Conservation (phyloP, 2,113 vertebrate species). For the Microcebus lehilahytsara region DNA sequence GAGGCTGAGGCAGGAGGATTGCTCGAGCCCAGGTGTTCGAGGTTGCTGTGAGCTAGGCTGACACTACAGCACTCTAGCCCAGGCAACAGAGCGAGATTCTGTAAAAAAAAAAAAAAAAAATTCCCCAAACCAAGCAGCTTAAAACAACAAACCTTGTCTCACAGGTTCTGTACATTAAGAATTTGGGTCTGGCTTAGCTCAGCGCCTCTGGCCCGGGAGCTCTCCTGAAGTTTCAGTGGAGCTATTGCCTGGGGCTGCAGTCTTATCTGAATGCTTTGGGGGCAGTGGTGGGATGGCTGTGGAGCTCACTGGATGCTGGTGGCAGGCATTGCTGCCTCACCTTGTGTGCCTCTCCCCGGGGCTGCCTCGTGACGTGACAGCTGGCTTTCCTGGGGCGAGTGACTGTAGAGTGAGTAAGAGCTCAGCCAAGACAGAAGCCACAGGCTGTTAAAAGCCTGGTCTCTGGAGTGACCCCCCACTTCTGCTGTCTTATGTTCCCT, state of each 20-base stretch:
- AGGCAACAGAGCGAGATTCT: too few relatives aligned
- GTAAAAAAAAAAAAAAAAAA: too few relatives aligned
- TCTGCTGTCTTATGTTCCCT: background rate
- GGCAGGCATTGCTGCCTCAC: background rate
- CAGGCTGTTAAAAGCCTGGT: background rate
- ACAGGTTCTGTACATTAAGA: background rate
- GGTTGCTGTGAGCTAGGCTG: too few relatives aligned
- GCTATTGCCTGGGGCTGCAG: background rate
- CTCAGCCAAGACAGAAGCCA: background rate
- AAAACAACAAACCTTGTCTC: background rate
- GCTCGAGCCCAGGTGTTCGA: too few relatives aligned
- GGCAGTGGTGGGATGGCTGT: background rate
- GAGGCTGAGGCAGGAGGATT: too few relatives aligned
- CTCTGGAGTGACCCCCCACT: background rate
- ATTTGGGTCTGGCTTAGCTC: background rate
- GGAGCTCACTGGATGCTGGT: background rate
- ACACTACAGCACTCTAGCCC: too few relatives aligned
- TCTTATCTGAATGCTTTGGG: background rate
- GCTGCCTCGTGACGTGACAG: background rate
- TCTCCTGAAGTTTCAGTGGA: background rate
- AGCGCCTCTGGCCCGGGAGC: background rate
- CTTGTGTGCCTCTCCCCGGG: background rate
- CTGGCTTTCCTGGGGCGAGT: background rate
- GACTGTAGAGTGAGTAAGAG: background rate
- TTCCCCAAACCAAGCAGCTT: background rate